These are phyloP conservation scores for Phalacrocorax carbo DNA, from an alignment of 2,113 vertebrate species.

Conservation along the genomic window DNA sequence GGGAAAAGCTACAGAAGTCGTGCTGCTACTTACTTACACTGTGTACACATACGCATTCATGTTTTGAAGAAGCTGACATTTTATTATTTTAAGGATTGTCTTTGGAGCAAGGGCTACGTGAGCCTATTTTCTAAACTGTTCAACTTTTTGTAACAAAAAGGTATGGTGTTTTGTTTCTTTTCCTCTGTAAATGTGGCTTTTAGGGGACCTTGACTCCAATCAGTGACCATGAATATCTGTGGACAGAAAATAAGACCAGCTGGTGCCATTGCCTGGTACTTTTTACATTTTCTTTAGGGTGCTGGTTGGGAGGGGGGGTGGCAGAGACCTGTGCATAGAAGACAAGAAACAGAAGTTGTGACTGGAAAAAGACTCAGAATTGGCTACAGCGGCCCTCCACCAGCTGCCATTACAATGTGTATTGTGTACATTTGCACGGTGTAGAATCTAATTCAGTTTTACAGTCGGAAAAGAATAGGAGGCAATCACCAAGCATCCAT, in stretches of 20 bases:
- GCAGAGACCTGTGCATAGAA: neutral
- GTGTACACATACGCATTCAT: accelerated
- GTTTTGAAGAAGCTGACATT: neutral
- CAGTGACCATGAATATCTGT: neutral
- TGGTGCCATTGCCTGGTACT: conserved; percentile 45
- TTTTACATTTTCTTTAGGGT: conserved; percentile 53
- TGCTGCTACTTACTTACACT: neutral
- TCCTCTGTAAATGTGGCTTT: neutral
- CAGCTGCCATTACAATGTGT: conserved; percentile 66
- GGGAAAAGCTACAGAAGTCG: neutral
- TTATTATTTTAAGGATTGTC: neutral
- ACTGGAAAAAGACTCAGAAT: conserved; percentile 40
- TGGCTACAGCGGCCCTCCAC: conserved; percentile 55
- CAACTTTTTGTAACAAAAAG: neutral
- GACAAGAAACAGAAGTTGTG: conserved; percentile 68
- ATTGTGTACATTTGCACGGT: conserved; percentile 65
- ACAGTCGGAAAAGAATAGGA: conserved; percentile 59
- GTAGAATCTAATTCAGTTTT: conserved; percentile 71
- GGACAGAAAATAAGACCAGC: conserved; percentile 51
- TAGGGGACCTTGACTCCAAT: neutral
- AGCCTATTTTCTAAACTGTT: neutral
- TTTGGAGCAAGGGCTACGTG: neutral
- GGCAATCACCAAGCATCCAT: conserved; percentile 60
- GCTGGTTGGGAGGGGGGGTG: neutral
- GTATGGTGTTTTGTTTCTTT: neutral